Base-by-base conservation (phyloP, 2,797 vertebrate species). In the Selene dorsalis region DNA sequence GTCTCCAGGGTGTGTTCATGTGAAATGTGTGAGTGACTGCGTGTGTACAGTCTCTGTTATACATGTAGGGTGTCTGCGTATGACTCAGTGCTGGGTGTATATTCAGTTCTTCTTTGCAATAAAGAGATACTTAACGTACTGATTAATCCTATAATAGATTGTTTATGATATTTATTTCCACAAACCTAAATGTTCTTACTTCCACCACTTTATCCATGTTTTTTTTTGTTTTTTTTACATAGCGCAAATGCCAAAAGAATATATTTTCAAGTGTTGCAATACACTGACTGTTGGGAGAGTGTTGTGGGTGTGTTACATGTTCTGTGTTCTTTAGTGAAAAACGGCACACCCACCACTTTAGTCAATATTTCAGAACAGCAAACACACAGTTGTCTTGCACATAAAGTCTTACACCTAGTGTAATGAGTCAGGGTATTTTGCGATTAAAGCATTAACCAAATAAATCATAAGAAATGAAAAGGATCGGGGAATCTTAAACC, bases 1-100 rank as follows among this genome's bases (percentile, higher is more conserved):
- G 48, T 63, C 74, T 76, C 22, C 16, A 64, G 77, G 83, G 84
- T 74, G 86, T 83, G 78, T 77, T 83, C 74, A 62, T 79, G 66
- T 59, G 74, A 89, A 87, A 70, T 67, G 18, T 47, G 65, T 69
- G 20, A 70, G 60, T 65, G 24, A 58, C 26, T 59, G 35, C 63
- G 53, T 74, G 72, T 26, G 61, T 60, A 45, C 72, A 47, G 38
- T 53, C 22, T 57, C 35, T 71, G 39, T 59, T 69, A 32, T 2
- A 68, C 47, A 60, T 26, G 22, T 24, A 30, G 2, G 3, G 45
- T 64, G 47, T 70, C 7, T 55, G 45, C 71, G 22, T 67, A 39
- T 66, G 73, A 76, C 38, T 79, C 55, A 66, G 17, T 3, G n/a
- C 20, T 72, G 71, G 73, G 71, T 69, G 52, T 30, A 70, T 39